Evolutionary conservation across 2,113 vertebrate genomes (phyloP), one percentile per base, ranked within the genome.

Genomic region (Cyanoramphus novaezelandiae): DNA sequence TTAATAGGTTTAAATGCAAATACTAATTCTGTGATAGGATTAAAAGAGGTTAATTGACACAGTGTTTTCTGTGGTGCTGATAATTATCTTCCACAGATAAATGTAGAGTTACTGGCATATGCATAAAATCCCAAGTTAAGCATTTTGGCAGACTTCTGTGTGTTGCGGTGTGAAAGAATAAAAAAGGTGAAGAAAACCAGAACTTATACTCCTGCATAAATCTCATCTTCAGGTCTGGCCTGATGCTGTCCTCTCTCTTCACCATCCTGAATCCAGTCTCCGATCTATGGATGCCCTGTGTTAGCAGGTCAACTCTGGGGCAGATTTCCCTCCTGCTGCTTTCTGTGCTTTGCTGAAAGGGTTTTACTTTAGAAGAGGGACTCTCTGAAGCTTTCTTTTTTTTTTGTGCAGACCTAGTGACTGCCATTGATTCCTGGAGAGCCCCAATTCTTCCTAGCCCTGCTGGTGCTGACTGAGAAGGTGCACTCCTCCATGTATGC

Each of bases 301-400:
- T 62, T 52, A 43, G 17, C 46, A 62, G 23, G 33, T 75, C 17
- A 41, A 0, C 17, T n/a, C 0, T 0, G 1, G 46, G n/a, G 7
- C 63, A 52, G 11, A 46, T 92, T 77, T 87, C 9, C 18, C 33
- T 68, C 19, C 68, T 72, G 59, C 71, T 80, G 71, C 63, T 88
- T 88, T 47, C 62, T 52, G 6, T 65, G 55, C 53, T 92, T 86
- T 74, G 46, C 49, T 62, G 55, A 24, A 52, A 59, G 46, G 9
- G 3, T 65, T 86, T 74, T 41, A 17, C 53, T 46, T 67, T 13
- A 46, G 49, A n/a, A 71, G 37, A 57, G 24, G 13, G 60, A 59
- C n/a, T 19, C 31, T 72, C 37, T 0, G 1, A 33, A 68, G 17
- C n/a, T 50, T 86, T 9, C 17, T 41, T 31, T 62, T 70, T 50